Evolutionary conservation across 2,888 invertebrate species (phyloP).

Genomic region (Platypus cylindrus): DNA sequence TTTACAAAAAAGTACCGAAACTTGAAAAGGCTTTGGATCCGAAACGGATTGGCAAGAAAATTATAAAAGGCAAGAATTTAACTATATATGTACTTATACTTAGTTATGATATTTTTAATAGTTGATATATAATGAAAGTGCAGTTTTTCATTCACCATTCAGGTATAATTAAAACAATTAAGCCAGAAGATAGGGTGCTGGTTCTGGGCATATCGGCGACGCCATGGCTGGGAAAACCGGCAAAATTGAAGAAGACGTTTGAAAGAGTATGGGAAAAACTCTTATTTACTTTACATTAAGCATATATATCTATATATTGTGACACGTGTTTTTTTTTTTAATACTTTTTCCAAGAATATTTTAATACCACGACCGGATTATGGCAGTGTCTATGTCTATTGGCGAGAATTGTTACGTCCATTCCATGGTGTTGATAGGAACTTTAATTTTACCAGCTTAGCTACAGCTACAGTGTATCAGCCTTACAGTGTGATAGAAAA

Average conservation of each 20-base stretch:
- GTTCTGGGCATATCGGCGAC: constrained; percentile 54
- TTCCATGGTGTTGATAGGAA: constrained; percentile 46
- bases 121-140: not conserved
- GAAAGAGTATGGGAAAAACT: constrained; percentile 36
- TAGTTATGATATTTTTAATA: not conserved
- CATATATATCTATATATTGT: constrained; percentile 2
- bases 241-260: constrained; percentile 42
- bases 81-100: not conserved
- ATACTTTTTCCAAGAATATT: constrained; percentile 23
- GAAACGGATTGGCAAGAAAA: constrained; percentile 51
- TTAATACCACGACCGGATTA: constrained; percentile 43
- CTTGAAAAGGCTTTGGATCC: constrained; percentile 53
- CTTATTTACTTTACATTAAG: too few species aligned
- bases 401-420: constrained; percentile 44
- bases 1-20: constrained; percentile 52
- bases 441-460: constrained; percentile 45
- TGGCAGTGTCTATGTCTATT: constrained; percentile 42
- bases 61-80: constrained; percentile 47
- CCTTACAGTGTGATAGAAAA: constrained; percentile 39
- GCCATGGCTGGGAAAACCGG: constrained; percentile 48
- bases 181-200: constrained; percentile 50
- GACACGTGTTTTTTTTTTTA: constrained; percentile 2
- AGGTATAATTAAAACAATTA: constrained; percentile 51
- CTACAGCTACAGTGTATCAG: constrained; percentile 42
- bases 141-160: not conserved